These are phyloP conservation scores for Tangachromis dhanisi DNA, from an alignment of 2,113 vertebrate genomes.

Conservation along the genomic window DNA sequence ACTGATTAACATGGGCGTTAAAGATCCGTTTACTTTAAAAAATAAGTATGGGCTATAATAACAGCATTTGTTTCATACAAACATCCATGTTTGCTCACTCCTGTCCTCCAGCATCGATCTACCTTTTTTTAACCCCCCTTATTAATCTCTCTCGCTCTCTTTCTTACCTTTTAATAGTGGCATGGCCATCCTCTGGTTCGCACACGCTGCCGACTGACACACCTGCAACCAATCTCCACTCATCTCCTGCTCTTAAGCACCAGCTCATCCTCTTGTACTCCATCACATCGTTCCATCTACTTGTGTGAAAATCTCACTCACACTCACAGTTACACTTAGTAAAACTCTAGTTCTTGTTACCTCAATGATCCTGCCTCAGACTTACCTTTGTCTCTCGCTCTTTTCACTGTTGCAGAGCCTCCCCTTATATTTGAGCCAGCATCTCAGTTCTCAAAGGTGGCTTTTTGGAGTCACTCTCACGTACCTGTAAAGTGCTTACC, in stretches of 20 bases:
- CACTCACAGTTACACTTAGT: background rate
- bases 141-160: background rate
- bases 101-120: background rate
- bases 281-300: background rate
- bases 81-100: background rate
- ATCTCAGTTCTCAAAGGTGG: background rate
- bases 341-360: background rate
- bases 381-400: background rate
- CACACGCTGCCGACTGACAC: background rate
- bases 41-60: background rate
- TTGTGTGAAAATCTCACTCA: background rate
- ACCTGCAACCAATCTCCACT: background rate
- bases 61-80: background rate
- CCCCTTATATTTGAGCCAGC: background rate
- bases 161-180: background rate
- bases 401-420: background rate
- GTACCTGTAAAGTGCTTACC: background rate
- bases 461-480: background rate
- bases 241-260: background rate
- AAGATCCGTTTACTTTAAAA: background rate
- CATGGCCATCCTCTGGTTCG: background rate
- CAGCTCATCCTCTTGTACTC: fast-evolving
- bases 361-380: background rate
- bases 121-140: fast-evolving
- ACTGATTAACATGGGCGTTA: background rate